A percentile compares a stretch with the other conserved stretches of the same genome.
phyloP scores from a whole-genome alignment of 1,140 invertebrate species.

The Panagrolaimus sp. region DNA sequence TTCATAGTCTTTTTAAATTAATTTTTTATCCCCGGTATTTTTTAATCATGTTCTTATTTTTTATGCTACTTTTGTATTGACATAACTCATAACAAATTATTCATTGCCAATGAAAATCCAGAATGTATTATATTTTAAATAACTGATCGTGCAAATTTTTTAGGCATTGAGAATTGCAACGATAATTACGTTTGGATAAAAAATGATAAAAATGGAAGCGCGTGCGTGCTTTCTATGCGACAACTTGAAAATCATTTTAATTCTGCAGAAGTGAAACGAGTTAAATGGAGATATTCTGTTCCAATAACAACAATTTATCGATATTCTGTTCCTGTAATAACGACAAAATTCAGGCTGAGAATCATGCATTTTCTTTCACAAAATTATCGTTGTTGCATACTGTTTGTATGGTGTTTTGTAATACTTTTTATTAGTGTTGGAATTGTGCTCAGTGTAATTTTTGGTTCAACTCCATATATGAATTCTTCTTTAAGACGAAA shows the following conservation, averaged over 20 bases:
- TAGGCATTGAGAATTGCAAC: no score
- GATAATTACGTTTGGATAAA: conserved; percentile 41
- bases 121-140: no score
- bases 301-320: conserved; percentile 47
- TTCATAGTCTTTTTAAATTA: no score
- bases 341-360: conserved; percentile 40
- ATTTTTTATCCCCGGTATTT: no score
- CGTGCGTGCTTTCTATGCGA: conserved; percentile 45
- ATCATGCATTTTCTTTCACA: conserved; percentile 35
- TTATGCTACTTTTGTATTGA: no score
- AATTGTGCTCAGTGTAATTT: conserved; percentile 31
- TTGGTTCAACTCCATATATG: conserved; percentile 23
- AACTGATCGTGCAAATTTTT: no score
- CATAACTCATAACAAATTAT: no score
- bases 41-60: no score
- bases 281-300: conserved; percentile 54
- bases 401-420: conserved; percentile 33
- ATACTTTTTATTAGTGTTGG: conserved; percentile 33
- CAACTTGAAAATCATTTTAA: conserved; percentile 48
- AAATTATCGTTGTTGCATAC: conserved; percentile 35
- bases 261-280: conserved; percentile 40
- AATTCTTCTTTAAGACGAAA: neutral
- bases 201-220: conserved; percentile 27
- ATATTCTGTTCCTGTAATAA: conserved; percentile 42
- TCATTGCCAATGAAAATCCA: no score